These are phyloP conservation scores for Atherix ibis DNA, from an alignment of 2,888 invertebrate genomes.

Conservation along the genomic window DNA sequence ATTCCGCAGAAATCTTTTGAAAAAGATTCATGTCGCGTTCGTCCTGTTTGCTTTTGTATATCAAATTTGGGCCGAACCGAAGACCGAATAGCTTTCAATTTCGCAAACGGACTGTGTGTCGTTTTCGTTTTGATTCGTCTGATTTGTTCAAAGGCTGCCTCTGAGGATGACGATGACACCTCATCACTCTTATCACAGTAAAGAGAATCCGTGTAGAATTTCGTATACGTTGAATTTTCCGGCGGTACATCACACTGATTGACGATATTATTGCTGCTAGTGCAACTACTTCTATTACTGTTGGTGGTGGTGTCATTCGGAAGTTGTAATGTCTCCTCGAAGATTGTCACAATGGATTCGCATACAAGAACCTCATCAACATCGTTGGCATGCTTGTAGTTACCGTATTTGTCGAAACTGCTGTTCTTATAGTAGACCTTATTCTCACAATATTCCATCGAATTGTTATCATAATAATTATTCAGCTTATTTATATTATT, in stretches of 20 bases:
- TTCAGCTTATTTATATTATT: constrained; percentile 2
- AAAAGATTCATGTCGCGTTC: constrained; percentile 4
- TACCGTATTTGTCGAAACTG: constrained; percentile 7
- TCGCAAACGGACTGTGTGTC: constrained; percentile 6
- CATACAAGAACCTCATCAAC: constrained; percentile 11
- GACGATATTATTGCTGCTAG: neutral
- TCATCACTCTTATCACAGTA: constrained; percentile 6
- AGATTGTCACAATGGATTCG: too few relatives aligned
- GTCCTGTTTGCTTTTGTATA: constrained; percentile 2
- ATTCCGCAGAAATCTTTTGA: constrained; percentile 3
- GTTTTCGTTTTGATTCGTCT: constrained; percentile 6
- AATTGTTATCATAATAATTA: constrained; percentile 5
- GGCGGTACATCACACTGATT: too few relatives aligned
- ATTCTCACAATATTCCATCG: constrained; percentile 6
- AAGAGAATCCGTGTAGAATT: constrained; percentile 8
- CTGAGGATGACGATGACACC: constrained; percentile 7
- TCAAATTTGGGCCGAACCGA: neutral
- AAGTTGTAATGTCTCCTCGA: too few relatives aligned
- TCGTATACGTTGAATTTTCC: constrained; percentile 9
- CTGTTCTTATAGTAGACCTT: constrained; percentile 10
- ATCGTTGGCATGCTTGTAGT: constrained; percentile 7
- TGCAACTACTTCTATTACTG: too few relatives aligned
- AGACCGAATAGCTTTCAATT: constrained; percentile 1
- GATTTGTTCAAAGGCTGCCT: constrained; percentile 8
- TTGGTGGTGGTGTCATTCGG: too few relatives aligned